Evolutionary conservation across 2,113 vertebrate species (phyloP).

Genomic region (Dendropsophus ebraccatus): DNA sequence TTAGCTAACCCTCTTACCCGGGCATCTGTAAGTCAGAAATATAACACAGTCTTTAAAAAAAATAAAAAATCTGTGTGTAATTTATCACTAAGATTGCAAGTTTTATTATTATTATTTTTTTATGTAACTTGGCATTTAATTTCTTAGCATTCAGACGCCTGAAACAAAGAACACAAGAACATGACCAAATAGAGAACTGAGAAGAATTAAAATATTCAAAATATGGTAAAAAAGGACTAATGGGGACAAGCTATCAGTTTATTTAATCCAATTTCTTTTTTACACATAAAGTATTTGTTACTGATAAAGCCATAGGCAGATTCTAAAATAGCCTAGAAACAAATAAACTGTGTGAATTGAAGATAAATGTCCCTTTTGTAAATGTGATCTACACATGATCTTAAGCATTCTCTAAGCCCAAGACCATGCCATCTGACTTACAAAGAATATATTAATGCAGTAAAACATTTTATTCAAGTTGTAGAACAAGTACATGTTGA

Average conservation of each 20-base stretch:
- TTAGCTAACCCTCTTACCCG: slow-evolving; percentile 2
- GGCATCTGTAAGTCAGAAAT: slow-evolving; percentile 37
- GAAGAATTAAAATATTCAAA: not conserved
- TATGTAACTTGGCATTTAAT: not conserved
- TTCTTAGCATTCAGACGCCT: not conserved
- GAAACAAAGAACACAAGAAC: not conserved
- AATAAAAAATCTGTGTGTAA: not conserved
- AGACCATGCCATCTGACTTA: slow-evolving; percentile 39
- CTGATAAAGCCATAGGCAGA: not conserved
- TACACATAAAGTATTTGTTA: not conserved
- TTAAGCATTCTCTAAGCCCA: not conserved
- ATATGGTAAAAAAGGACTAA: not conserved
- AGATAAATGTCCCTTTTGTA: slow-evolving; percentile 19
- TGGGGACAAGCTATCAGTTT: not conserved
- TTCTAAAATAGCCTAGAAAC: slow-evolving; percentile 9
- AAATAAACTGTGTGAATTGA: slow-evolving; percentile 10
- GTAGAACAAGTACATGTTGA: not conserved
- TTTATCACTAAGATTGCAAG: not conserved
- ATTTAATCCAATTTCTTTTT: not conserved
- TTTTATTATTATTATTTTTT: not conserved
- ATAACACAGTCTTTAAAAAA: not conserved
- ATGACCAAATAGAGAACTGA: not conserved
- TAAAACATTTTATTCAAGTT: not conserved
- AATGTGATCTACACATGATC: slow-evolving; percentile 33
- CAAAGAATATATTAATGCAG: not conserved